Evolutionary conservation across 2,797 vertebrate genomes (phyloP).

Genomic region (Phrynocephalus vlangalii): DNA sequence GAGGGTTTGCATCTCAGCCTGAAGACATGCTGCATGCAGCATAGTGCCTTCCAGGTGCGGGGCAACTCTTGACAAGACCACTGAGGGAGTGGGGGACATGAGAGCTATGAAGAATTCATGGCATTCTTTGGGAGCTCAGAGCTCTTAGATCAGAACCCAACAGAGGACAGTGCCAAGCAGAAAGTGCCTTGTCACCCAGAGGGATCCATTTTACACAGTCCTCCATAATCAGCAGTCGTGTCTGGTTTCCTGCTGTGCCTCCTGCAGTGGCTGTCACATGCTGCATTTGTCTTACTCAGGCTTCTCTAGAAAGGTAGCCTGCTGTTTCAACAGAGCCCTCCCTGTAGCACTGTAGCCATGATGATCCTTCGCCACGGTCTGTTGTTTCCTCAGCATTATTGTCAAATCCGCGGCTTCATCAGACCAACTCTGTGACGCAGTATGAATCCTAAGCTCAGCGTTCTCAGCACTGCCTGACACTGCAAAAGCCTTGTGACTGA

Average conservation of each 20-base stretch:
- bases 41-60: not conserved
- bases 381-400: not conserved
- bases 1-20: not conserved
- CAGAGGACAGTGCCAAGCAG: not conserved
- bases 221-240: not conserved
- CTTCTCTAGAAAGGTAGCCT: not conserved
- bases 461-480: slow-evolving; percentile 26
- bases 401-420: not conserved
- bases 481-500: slow-evolving; percentile 24
- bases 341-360: not conserved
- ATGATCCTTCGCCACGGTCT: not conserved
- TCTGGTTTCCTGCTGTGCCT: slow-evolving; percentile 5
- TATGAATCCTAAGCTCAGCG: fast-evolving
- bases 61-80: no score
- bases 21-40: not conserved
- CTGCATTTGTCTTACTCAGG: slow-evolving; percentile 12
- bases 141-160: not conserved
- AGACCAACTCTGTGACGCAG: not conserved
- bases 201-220: slow-evolving; percentile 11
- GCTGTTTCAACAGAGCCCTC: not conserved
- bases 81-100: not conserved
- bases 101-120: not conserved
- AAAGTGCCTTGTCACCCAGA: slow-evolving; percentile 17
- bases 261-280: slow-evolving; percentile 1
- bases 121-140: not conserved